Conservation (phyloP, 2,113 vertebrate genomes). For the Ictalurus furcatus region DNA sequence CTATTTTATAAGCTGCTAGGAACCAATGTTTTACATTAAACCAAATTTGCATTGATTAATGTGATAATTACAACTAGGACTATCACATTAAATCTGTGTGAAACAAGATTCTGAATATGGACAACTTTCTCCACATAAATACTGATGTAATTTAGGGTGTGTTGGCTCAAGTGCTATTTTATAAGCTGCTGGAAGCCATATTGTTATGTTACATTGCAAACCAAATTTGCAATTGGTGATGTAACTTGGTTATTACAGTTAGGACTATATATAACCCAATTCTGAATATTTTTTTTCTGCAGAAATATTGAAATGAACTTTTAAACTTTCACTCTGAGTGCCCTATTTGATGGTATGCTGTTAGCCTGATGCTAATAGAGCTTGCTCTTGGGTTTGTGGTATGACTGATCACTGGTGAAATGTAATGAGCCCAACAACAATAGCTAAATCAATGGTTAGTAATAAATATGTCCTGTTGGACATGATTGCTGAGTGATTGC, state of each 20-base stretch:
- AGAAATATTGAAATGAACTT: background rate
- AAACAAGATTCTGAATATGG: background rate
- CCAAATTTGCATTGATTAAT: background rate
- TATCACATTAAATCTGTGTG: background rate
- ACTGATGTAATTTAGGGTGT: background rate
- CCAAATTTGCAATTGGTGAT: background rate
- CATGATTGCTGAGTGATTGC: conserved; percentile 52
- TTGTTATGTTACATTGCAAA: background rate
- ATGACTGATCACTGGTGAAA: conserved; percentile 26
- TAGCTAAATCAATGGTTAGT: conserved; percentile 54
- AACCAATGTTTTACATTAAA: background rate
- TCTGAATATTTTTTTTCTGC: background rate
- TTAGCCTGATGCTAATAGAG: background rate
- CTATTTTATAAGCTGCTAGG: background rate
- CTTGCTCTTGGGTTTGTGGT: background rate
- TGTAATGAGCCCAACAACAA: conserved; percentile 32
- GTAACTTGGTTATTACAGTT: background rate
- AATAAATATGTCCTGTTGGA: conserved; percentile 57
- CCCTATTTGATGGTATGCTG: background rate
- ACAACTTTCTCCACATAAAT: background rate
- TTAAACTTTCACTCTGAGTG: background rate
- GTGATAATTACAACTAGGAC: background rate
- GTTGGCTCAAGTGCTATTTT: background rate
- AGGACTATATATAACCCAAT: background rate
- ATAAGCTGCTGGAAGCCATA: background rate